Base-by-base conservation (phyloP, 2,888 invertebrate species). In the Aspidiotus destructor region DNA sequence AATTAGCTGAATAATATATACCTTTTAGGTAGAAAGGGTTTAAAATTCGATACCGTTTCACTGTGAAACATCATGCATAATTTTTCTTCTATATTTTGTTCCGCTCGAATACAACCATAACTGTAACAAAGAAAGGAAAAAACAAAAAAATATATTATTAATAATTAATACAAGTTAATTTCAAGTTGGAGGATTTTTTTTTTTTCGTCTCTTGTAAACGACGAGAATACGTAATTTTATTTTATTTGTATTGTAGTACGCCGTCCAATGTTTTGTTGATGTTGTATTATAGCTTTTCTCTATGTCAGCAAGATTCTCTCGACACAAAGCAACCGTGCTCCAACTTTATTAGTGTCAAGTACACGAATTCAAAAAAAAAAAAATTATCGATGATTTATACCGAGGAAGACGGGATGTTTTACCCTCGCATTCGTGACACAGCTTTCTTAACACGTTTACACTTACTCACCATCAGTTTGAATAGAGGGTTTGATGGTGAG, bases 11-110 rank as follows among this genome's bases (percentile, higher is more conserved):
- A 28, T 28, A 28, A 28, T 28, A 28, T 28, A 58, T 67, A 67
- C 67, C 67, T 67, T 60, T 58, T 60, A 58, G 67, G 67, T 44
- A 67, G 44, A 48, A 58, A 58, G 13, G 67, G 60, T 48, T 58
- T 28, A 44, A 17, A 11, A 60, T 13, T 48, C 40, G 67, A 28
- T 15, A 48, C 67, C 58, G 58, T 44, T 60, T 67, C 67, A 67
- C 60, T 11, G 40, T 67, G 60, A 58, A 60, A 58, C 67, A 67
- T 67, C 58, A 58, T 58, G 58, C 58, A 58, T 28, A 58, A 28
- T 58, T 11, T 58, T 10, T 58, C 58, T 40, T 58, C 58, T 58
- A 58, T 58, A 40, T 58, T 40, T 40, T 58, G 58, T 58, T 58
- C 58, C 17, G 58, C 58, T 58, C 40, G 28, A 28, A 58, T 58